These are phyloP conservation scores for Picus viridis DNA, from an alignment of 2,797 vertebrate species.

Conservation along the genomic window DNA sequence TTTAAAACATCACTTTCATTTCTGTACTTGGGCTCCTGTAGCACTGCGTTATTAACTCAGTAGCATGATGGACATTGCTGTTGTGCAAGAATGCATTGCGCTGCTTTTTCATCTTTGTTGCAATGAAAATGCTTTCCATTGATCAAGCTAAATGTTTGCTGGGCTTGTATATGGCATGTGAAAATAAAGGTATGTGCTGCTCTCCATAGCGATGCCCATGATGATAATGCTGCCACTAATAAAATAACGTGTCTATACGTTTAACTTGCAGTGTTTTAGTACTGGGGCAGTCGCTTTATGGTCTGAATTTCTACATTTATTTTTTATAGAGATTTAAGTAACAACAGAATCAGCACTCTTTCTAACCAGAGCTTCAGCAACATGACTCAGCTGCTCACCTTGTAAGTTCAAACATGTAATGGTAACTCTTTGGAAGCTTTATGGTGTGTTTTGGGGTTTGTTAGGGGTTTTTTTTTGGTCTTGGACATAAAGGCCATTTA, in stretches of 20 bases:
- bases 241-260: conserved; percentile 21
- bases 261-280: conserved; percentile 32
- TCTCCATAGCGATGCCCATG: neutral
- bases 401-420: conserved; percentile 88
- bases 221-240: neutral
- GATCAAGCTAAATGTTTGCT: neutral
- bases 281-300: conserved; percentile 2
- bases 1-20: conserved; percentile 15
- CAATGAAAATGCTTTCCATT: conserved; percentile 29
- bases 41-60: conserved; percentile 8
- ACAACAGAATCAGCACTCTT: conserved; percentile 99
- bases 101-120: conserved; percentile 37
- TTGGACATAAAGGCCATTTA: neutral
- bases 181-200: neutral
- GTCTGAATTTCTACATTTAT: conserved; percentile 75
- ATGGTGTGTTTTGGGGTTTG: neutral
- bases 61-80: conserved; percentile 41
- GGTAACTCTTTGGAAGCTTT: conserved; percentile 11
- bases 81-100: neutral
- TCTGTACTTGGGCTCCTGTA: neutral
- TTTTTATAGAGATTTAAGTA: conserved; percentile 98
- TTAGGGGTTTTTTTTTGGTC: neutral
- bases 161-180: conserved; percentile 35
- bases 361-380: conserved; percentile 99
- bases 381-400: conserved; percentile 97